Percentiles rank a stretch among this genome's conserved stretches.
Conservation (phyloP, 2,113 vertebrate species). For the Spermophilus dauricus region DNA sequence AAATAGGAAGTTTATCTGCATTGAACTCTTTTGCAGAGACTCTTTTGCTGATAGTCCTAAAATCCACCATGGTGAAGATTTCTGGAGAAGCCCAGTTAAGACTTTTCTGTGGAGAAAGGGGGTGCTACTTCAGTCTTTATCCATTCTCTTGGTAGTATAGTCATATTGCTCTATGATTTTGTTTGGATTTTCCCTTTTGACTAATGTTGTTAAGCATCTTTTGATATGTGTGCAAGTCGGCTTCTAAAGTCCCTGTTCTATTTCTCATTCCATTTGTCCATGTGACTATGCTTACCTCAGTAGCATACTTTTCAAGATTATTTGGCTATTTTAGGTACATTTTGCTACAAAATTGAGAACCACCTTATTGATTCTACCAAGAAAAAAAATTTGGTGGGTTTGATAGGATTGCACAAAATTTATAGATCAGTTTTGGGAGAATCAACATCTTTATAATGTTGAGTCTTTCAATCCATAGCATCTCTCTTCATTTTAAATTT, state of each 20-base stretch:
- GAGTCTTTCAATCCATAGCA: not conserved
- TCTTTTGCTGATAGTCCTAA: no score
- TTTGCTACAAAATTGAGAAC: not conserved
- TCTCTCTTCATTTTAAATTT: not conserved
- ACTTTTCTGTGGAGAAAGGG: no score
- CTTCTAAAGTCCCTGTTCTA: not conserved
- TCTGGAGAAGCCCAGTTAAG: no score
- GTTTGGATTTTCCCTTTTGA: not conserved
- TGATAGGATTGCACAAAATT: not conserved
- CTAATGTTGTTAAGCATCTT: not conserved
- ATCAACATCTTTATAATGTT: not conserved
- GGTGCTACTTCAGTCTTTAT: no score
- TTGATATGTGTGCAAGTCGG: not conserved
- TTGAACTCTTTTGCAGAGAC: no score
- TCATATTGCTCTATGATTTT: conserved; percentile 3
- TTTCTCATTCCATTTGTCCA: not conserved
- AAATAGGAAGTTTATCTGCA: no score
- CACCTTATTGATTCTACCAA: not conserved
- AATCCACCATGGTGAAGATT: no score
- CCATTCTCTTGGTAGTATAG: not conserved
- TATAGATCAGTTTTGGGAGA: not conserved
- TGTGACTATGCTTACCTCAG: not conserved
- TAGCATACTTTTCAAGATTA: not conserved
- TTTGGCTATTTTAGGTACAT: conserved; percentile 23
- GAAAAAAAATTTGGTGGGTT: not conserved